Percentiles rank a stretch among this genome's conserved stretches.
These are phyloP conservation scores for Plecotus auritus DNA, from an alignment of 2,113 vertebrate genomes.

Conservation along the genomic window DNA sequence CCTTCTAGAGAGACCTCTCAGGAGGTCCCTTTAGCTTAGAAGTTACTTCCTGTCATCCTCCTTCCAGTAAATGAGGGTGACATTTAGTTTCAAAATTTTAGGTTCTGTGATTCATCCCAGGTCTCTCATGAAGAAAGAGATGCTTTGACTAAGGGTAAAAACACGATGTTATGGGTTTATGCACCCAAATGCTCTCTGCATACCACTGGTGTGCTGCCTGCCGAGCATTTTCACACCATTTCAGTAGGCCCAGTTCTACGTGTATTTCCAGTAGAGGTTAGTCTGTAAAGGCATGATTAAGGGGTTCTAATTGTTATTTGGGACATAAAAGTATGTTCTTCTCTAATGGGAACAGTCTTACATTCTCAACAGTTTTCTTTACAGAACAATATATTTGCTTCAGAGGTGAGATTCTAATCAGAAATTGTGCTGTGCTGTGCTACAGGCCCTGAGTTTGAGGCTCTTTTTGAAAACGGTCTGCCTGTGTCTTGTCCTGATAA, in stretches of 20 bases:
- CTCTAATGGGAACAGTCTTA: background rate
- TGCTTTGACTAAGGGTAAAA: background rate
- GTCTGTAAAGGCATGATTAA: background rate
- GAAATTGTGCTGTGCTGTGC: background rate
- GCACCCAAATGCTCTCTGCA: fast-evolving
- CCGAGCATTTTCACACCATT: background rate
- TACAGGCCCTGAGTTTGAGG: background rate
- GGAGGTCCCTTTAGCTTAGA: background rate
- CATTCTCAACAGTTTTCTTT: background rate
- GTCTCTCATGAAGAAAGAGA: background rate
- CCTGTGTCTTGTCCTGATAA: background rate
- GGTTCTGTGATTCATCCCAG: background rate
- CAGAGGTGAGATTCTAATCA: background rate
- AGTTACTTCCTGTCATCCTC: background rate
- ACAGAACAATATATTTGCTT: background rate
- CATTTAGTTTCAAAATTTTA: background rate
- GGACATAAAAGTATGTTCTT: background rate
- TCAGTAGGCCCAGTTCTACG: background rate
- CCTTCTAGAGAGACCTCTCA: background rate
- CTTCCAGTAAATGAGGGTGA: background rate
- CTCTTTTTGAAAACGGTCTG: background rate
- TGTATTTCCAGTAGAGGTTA: background rate
- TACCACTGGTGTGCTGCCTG: background rate
- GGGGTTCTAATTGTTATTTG: background rate
- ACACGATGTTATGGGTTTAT: background rate